A percentile compares a stretch with the other conserved stretches of the same genome.
These are phyloP conservation scores for Cyanoderma ruficeps DNA, from an alignment of 2,113 vertebrate genomes.

Conservation along the genomic window DNA sequence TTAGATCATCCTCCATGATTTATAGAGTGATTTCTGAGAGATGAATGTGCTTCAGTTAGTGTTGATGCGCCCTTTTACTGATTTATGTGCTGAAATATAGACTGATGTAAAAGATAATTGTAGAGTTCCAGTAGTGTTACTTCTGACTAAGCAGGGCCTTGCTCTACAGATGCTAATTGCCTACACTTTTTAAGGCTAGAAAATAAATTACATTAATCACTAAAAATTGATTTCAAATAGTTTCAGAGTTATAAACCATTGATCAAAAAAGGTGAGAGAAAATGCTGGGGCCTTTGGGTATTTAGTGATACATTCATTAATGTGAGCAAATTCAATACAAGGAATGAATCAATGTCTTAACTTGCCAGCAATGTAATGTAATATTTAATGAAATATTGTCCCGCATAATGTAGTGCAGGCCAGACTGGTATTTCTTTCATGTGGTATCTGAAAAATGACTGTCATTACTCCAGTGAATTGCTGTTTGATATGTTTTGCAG, in stretches of 20 bases:
- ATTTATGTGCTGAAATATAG: conserved; percentile 5
- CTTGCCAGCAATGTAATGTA: not conserved
- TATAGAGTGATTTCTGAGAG: not conserved
- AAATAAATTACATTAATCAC: conserved; percentile 23
- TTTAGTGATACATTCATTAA: conserved; percentile 23
- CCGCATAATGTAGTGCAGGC: not conserved
- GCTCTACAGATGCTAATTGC: not conserved
- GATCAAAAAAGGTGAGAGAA: conserved; percentile 40
- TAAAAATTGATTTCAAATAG: not conserved
- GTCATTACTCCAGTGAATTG: not conserved
- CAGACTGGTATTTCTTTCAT: conserved; percentile 4
- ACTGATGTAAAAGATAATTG: not conserved
- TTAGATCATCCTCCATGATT: not conserved
- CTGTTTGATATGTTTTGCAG: not conserved
- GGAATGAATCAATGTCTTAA: conserved; percentile 7
- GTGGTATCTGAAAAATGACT: conserved; percentile 13
- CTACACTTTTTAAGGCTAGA: not conserved
- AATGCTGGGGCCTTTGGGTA: not conserved
- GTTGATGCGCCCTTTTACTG: not conserved
- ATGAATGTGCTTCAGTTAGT: not conserved
- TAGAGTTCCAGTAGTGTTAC: not conserved
- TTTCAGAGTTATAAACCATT: conserved; percentile 40
- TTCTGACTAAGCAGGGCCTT: not conserved
- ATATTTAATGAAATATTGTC: not conserved
- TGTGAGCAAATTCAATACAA: conserved; percentile 20